Base-by-base conservation (phyloP, 2,797 vertebrate genomes). In the Anas acuta region DNA sequence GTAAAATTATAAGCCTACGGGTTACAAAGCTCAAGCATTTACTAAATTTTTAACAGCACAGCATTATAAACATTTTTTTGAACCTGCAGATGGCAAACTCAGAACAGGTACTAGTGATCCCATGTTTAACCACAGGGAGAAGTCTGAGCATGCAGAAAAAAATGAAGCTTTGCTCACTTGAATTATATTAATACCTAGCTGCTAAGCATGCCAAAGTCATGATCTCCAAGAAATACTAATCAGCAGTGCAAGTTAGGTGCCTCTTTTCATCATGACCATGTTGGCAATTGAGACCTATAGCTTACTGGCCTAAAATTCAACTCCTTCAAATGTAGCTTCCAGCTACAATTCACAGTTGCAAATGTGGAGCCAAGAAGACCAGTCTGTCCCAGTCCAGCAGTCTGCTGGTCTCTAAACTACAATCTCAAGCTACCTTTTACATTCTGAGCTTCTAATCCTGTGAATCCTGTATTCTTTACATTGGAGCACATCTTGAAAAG, bases 131-230 rank as follows among this genome's bases (percentile, higher is more conserved):
- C 4, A 19, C 39, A 39, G 23, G 23, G 23, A 71, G 64, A 82
- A 53, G 21, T n/a, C 39, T 57, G 37, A 72, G 25, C 20, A 9
- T 3, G 3, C 11, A n/a, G 9, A 1, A 61, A 22, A 83, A 23
- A 1, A 0, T 0, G 18, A 71, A 22, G 2, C 12, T 83, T 82
- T 93, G 6, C 11, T 73, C 11, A 12, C 39, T 9, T 26, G 14
- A 8, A 3, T 45, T 73, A 4, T 13, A 8, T 11, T 82, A 13
- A 54, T 53, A 51, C 2, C 30, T 18, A 35, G 30, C 3, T 18
- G 28, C 43, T 21, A 77, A 83, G 28, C 25, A 23, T 20, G 22
- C 21, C 67, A 72, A 87, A 90, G 64, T 72, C 25, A 49, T 14
- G 3, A 41, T 49, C 61, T 70, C 33, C 57, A 49, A 88, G 78